A percentile compares a stretch with the other conserved stretches of the same genome.
Conservation (phyloP, 92 coral and sea anemone genomes). For the Phenganax stokvisi region DNA sequence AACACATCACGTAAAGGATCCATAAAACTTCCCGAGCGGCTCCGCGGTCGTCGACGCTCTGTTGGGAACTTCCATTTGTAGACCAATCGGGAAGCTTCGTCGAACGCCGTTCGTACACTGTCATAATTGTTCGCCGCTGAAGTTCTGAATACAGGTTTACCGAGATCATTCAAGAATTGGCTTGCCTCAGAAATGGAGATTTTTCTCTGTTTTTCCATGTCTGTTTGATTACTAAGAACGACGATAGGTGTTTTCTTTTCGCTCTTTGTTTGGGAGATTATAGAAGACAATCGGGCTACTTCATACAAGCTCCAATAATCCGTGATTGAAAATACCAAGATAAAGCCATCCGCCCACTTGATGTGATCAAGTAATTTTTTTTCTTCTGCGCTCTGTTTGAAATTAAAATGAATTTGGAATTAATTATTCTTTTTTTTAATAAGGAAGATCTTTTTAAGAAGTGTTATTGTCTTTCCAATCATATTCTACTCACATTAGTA, state of each 20-base stretch:
- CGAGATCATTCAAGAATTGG: conserved; percentile 35
- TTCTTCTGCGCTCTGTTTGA: conserved; percentile 6
- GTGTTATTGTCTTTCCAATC: no score
- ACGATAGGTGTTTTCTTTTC: conserved; percentile 19
- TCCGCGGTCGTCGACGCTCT: conserved; percentile 21
- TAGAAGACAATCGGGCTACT: conserved; percentile 26
- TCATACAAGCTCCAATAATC: conserved; percentile 40
- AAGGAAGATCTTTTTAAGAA: no score
- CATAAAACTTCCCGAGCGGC: conserved; percentile 36
- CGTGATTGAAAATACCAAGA: conserved; percentile 35
- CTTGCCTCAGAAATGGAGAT: conserved; percentile 23
- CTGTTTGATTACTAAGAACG: conserved; percentile 27
- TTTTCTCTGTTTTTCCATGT: conserved; percentile 32
- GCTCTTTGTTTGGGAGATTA: conserved; percentile 20
- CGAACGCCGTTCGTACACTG: conserved; percentile 38
- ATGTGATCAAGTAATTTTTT: conserved; percentile 25
- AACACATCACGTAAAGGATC: conserved; percentile 33
- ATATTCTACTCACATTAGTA: conserved; percentile 23
- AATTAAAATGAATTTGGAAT: not conserved
- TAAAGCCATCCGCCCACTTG: conserved; percentile 38
- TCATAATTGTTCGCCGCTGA: conserved; percentile 42
- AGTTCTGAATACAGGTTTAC: conserved; percentile 32
- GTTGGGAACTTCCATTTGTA: conserved; percentile 36
- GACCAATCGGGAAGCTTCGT: conserved; percentile 36
- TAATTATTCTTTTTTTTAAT: no score